phyloP scores from a whole-genome alignment of 2,888 invertebrate species.

The Leptopilina myrica region DNA sequence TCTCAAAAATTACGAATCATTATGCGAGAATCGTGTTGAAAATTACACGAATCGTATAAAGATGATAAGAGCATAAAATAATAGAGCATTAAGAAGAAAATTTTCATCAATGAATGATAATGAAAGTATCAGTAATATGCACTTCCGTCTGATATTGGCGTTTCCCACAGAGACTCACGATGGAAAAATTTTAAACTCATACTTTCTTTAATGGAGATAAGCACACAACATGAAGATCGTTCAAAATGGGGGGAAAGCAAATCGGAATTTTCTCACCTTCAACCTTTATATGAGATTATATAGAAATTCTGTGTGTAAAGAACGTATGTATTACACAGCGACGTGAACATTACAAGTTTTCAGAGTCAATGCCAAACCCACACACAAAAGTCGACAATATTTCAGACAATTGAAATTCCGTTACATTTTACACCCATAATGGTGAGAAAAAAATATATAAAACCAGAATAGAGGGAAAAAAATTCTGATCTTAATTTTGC shows the following conservation, averaged over 20 bases:
- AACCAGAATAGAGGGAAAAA: not conserved
- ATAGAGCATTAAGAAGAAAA: slow-evolving; percentile 34
- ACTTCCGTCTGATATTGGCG: slow-evolving; percentile 28
- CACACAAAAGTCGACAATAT: slow-evolving; percentile 2
- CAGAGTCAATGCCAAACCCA: slow-evolving; percentile 27
- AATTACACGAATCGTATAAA: not conserved
- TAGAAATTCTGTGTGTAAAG: not conserved
- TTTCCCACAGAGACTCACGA: slow-evolving; percentile 42
- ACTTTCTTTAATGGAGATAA: slow-evolving; percentile 51
- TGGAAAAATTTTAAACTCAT: slow-evolving; percentile 8
- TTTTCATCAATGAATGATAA: slow-evolving; percentile 31
- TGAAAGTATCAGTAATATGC: slow-evolving; percentile 37
- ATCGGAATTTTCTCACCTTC: slow-evolving; percentile 56
- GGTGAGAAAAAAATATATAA: not conserved
- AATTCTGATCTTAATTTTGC: not conserved
- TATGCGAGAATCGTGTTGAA: not conserved
- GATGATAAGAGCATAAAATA: slow-evolving; percentile 29
- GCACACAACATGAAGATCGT: slow-evolving; percentile 42
- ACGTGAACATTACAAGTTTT: not conserved
- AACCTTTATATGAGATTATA: slow-evolving; percentile 50
- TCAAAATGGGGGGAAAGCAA: slow-evolving; percentile 62
- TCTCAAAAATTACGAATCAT: too few relatives aligned
- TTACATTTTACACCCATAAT: not conserved
- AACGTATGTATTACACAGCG: slow-evolving; percentile 11
- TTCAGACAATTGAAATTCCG: slow-evolving; percentile 30